These are phyloP conservation scores for Pollicipes pollicipes DNA, from an alignment of 1,140 invertebrate species.

Conservation along the genomic window DNA sequence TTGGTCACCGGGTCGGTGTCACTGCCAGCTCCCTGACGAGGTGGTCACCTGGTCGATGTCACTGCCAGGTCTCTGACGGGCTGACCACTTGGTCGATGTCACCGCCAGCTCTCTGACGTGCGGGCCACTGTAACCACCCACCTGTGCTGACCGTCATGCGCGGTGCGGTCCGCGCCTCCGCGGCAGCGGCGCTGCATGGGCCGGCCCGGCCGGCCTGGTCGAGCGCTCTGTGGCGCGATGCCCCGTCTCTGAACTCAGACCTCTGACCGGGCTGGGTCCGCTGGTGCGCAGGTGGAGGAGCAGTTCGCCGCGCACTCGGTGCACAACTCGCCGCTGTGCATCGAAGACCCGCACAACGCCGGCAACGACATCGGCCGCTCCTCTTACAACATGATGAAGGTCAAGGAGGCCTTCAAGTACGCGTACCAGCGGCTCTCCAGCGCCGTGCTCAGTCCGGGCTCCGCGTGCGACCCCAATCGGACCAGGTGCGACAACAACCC, in stretches of 20 bases:
- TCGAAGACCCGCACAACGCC: slow-evolving; percentile 90
- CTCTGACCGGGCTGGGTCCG: no score
- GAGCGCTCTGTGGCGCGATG: no score
- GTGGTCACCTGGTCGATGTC: not conserved
- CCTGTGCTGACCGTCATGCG: no score
- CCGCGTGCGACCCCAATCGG: not conserved
- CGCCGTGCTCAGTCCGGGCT: slow-evolving; percentile 36
- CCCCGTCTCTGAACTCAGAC: no score
- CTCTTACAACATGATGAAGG: slow-evolving; percentile 75
- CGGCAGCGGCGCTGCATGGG: no score
- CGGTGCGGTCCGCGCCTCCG: no score
- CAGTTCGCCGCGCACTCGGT: slow-evolving; percentile 83
- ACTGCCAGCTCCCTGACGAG: not conserved
- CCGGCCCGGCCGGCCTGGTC: no score
- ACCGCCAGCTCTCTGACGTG: no score
- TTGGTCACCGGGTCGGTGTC: not conserved
- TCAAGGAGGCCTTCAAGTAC: slow-evolving; percentile 88
- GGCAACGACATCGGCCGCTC: slow-evolving; percentile 93
- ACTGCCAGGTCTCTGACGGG: no score
- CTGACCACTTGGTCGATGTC: no score
- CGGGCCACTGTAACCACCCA: no score
- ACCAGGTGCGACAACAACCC: not conserved
- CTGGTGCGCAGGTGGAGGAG: slow-evolving; percentile 16
- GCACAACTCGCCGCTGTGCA: slow-evolving; percentile 80
- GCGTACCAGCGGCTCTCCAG: slow-evolving; percentile 70